Evolutionary conservation across 1,140 invertebrate species (phyloP).

Genomic region (Tetranychus urticae): DNA sequence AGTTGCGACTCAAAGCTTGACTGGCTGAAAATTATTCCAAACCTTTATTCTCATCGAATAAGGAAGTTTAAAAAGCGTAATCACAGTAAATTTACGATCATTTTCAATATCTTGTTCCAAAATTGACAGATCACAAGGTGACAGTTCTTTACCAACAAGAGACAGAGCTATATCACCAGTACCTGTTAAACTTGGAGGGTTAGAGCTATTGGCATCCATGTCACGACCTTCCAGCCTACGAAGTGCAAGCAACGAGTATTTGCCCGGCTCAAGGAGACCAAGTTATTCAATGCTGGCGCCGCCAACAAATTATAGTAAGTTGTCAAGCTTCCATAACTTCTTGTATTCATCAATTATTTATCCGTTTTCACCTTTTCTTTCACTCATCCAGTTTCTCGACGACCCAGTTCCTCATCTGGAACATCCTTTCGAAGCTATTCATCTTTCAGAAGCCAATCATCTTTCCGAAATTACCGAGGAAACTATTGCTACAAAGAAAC

Average conservation of each 20-base stretch:
- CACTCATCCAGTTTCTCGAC: constrained; percentile 2
- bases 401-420: constrained; percentile 6
- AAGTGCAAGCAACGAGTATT: constrained; percentile 6
- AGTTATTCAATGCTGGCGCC: constrained; percentile 8
- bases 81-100: neutral
- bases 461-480: neutral
- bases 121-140: neutral
- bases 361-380: neutral
- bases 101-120: neutral
- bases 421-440: neutral
- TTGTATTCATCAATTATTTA: too few species aligned
- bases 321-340: too few species aligned
- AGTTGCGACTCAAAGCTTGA: too few species aligned
- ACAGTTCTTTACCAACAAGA: constrained; percentile 5
- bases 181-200: constrained; percentile 6
- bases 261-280: constrained; percentile 7
- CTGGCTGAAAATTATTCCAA: too few species aligned
- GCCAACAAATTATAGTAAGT: constrained; percentile 8
- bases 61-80: too few species aligned
- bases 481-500: too few species aligned
- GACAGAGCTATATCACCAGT: constrained; percentile 5
- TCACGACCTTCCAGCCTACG: constrained; percentile 2
- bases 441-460: neutral
- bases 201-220: constrained; percentile 1
- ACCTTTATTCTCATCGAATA: too few species aligned